phyloP scores from a whole-genome alignment of 2,888 invertebrate species.

The Cyrtodaria siliqua region DNA sequence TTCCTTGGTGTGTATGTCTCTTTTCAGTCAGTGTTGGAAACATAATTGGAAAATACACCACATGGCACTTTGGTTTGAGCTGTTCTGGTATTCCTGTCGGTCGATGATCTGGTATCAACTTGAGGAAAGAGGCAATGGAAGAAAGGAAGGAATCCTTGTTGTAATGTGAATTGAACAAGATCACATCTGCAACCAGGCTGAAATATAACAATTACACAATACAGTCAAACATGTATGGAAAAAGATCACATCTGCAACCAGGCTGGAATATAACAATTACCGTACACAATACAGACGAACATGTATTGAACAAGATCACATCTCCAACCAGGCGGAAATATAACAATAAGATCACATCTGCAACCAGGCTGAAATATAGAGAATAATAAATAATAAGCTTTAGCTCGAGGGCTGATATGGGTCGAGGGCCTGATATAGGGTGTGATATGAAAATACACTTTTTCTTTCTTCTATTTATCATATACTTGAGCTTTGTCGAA shows the following conservation, averaged over 20 bases:
- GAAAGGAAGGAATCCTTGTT: slow-evolving; percentile 90
- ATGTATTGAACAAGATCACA: slow-evolving; percentile 90
- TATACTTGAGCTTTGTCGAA: too few species aligned
- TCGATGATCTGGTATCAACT: slow-evolving; percentile 89
- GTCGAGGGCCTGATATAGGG: too few species aligned
- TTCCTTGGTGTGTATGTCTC: too few species aligned
- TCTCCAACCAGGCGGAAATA: slow-evolving; percentile 90
- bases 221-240: slow-evolving; percentile 92
- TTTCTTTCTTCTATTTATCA: too few species aligned
- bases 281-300: too few species aligned
- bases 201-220: too few species aligned
- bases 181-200: slow-evolving; percentile 90
- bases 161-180: slow-evolving; percentile 91
- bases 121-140: slow-evolving; percentile 89
- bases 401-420: too few species aligned
- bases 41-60: slow-evolving; percentile 89
- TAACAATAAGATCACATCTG: slow-evolving; percentile 90
- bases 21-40: slow-evolving; percentile 34
- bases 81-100: slow-evolving; percentile 88
- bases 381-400: too few species aligned
- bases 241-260: slow-evolving; percentile 90
- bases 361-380: slow-evolving; percentile 88
- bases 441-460: too few species aligned
- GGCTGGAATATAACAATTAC: slow-evolving; percentile 87
- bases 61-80: slow-evolving; percentile 89